These are phyloP conservation scores for Hemithea aestivaria DNA, from an alignment of 2,888 invertebrate species.

Conservation along the genomic window DNA sequence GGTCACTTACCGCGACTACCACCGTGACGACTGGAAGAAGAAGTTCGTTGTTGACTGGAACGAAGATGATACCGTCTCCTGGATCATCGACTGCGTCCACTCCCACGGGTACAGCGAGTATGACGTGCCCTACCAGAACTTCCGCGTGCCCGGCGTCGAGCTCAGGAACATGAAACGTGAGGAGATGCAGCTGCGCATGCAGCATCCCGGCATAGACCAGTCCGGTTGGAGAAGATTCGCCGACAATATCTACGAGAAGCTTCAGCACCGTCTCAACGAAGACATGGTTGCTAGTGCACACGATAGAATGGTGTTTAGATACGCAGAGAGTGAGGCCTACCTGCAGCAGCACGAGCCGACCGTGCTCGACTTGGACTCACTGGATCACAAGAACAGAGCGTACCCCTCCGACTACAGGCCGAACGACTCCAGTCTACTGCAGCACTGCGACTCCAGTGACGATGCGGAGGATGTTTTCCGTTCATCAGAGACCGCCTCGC, in stretches of 20 bases:
- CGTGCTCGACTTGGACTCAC: slow-evolving; percentile 59
- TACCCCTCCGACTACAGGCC: slow-evolving; percentile 60
- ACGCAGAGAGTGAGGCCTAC: slow-evolving; percentile 54
- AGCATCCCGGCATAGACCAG: slow-evolving; percentile 53
- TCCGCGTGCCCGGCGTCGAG: slow-evolving; percentile 58
- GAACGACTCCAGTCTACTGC: slow-evolving; percentile 47
- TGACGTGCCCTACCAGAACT: slow-evolving; percentile 66
- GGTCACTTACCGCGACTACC: slow-evolving; percentile 56
- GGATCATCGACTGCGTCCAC: slow-evolving; percentile 67
- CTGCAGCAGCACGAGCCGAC: slow-evolving; percentile 46
- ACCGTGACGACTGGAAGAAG: slow-evolving; percentile 71
- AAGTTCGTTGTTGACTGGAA: slow-evolving; percentile 77
- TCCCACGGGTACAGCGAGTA: slow-evolving; percentile 57
- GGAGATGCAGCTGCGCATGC: slow-evolving; percentile 56
- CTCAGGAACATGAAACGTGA: slow-evolving; percentile 58
- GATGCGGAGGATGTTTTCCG: slow-evolving; percentile 63
- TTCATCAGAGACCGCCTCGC: slow-evolving; percentile 60
- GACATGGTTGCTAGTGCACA: slow-evolving; percentile 39
- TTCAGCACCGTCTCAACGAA: slow-evolving; percentile 56
- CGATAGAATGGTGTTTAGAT: slow-evolving; percentile 48
- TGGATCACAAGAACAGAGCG: slow-evolving; percentile 53
- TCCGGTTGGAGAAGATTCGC: slow-evolving; percentile 49
- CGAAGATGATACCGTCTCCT: slow-evolving; percentile 77
- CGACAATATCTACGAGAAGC: slow-evolving; percentile 56
- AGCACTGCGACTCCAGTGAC: slow-evolving; percentile 63